phyloP scores from a whole-genome alignment of 2,113 vertebrate species.

The Corydoras sp. region DNA sequence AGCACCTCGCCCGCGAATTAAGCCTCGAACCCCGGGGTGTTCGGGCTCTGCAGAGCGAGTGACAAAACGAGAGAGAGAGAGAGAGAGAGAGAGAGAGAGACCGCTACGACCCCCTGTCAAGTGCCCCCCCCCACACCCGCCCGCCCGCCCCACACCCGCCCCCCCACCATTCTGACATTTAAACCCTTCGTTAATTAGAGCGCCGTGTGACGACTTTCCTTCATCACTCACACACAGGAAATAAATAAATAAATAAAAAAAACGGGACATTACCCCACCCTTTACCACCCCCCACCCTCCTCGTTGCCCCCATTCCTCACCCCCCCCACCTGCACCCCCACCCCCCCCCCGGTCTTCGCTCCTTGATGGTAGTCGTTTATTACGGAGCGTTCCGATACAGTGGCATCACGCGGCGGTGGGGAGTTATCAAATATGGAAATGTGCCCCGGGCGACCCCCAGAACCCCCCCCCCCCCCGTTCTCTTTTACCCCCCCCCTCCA shows the following conservation, averaged over 20 bases:
- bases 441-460: slow-evolving; percentile 27
- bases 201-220: slow-evolving; percentile 68
- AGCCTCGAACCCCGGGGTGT: slow-evolving; percentile 71
- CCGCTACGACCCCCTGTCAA: slow-evolving; percentile 70
- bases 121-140: slow-evolving; percentile 50
- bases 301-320: too few relatives aligned
- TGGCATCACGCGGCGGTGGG: slow-evolving; percentile 31
- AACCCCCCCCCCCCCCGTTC: slow-evolving; percentile 7
- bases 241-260: slow-evolving; percentile 59
- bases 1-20: slow-evolving; percentile 68
- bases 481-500: slow-evolving; percentile 11
- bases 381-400: slow-evolving; percentile 41
- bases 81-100: slow-evolving; percentile 49
- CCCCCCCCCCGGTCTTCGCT: slow-evolving; percentile 30
- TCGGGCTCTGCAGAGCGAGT: slow-evolving; percentile 59
- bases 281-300: too few relatives aligned
- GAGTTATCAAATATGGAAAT: slow-evolving; percentile 48
- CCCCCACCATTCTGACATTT: slow-evolving; percentile 79
- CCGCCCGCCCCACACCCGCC: too few relatives aligned
- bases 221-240: slow-evolving; percentile 49
- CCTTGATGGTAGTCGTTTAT: slow-evolving; percentile 51
- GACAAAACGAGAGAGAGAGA: slow-evolving; percentile 48
- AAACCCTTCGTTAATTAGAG: slow-evolving; percentile 82
- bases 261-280: not conserved
- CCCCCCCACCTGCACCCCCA: not conserved